Conservation (phyloP, 92 coral and sea anemone genomes). For the Parazoanthus atlanticus region DNA sequence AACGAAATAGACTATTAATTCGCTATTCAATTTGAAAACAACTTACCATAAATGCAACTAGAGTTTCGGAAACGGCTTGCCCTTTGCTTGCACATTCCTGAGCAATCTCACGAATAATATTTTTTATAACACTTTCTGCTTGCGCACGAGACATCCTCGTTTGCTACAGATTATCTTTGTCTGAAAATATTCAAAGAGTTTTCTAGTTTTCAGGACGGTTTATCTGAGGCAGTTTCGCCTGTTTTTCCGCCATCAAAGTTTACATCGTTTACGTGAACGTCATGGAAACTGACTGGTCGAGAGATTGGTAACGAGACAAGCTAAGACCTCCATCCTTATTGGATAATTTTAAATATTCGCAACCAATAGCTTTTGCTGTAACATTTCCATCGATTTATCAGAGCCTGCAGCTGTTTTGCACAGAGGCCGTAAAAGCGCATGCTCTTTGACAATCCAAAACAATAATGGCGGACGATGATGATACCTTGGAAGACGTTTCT, state of each 20-base stretch:
- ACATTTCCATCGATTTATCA: background rate
- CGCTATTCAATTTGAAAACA: background rate
- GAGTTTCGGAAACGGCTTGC: constrained; percentile 97
- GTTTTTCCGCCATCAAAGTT: constrained; percentile 52
- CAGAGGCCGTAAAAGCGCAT: background rate
- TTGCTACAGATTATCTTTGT: background rate
- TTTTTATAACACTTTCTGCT: constrained; percentile 98
- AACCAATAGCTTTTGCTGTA: constrained; percentile 11
- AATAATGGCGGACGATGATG: constrained; percentile 35
- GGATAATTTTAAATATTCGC: background rate
- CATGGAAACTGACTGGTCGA: constrained; percentile 68
- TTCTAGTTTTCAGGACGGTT: background rate
- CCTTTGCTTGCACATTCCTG: constrained; percentile 98
- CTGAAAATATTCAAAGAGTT: constrained; percentile 6
- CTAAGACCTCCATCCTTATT: background rate
- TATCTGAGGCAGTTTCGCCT: background rate
- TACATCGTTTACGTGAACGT: constrained; percentile 60
- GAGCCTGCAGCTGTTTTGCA: constrained; percentile 1
- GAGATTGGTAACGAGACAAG: constrained; percentile 53
- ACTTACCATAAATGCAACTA: constrained; percentile 96
- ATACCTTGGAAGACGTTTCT: constrained; percentile 8
- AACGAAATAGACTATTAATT: background rate
- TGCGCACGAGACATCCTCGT: constrained; percentile 92
- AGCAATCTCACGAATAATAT: constrained; percentile 96
- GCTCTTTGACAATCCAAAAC: constrained; percentile 9